Base-by-base conservation (phyloP, 1,140 invertebrate species). In the Drosophila kanapiae region DNA sequence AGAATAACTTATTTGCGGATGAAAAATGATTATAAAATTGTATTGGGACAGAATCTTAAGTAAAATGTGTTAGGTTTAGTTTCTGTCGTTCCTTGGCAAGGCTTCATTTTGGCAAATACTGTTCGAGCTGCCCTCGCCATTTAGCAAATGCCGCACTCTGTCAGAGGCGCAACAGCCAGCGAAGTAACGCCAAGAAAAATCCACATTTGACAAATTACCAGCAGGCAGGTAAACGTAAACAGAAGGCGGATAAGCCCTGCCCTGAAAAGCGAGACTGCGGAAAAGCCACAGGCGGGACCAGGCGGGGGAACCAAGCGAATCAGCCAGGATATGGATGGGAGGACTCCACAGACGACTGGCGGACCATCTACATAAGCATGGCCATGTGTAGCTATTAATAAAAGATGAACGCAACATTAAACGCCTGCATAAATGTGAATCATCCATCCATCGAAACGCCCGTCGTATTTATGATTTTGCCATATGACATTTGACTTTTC, bases 121-220 rank as follows among this genome's bases (percentile, higher is more conserved):
- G 0, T 45, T 38, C 31, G 31, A 75, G 33, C 16, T 23, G 27
- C 70, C 71, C 70, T 54, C 67, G 65, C 43, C 18, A 53, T 56
- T 60, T 71, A 6, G 33, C 47, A 71, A 45, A 42, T n/a, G 53
- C 65, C 65, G 11, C 37, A 49, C 18, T 42, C 49, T 14, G 49
- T 40, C 59, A 53, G 58, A 74, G 62, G 65, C 78, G 82, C 82
- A 85, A 77, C 82, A 81, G 74, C 33, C 60, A 71, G 65, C 40
- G 8, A 75, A 71, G 54, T 60, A 51, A 81, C n/a, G 53, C 35
- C 37, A 18, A 78, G 42, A 78, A 69, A 78, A 85, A 81, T 78
- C 59, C 82, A 53, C 78, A 87, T 87, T 87, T 86, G 83, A 86
- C 83, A 86, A 86, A 86, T 86, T 86, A 87, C 83, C 79, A 79